Evolutionary conservation across 2,113 vertebrate genomes (phyloP).

Genomic region (Puffinus mauretanicus): DNA sequence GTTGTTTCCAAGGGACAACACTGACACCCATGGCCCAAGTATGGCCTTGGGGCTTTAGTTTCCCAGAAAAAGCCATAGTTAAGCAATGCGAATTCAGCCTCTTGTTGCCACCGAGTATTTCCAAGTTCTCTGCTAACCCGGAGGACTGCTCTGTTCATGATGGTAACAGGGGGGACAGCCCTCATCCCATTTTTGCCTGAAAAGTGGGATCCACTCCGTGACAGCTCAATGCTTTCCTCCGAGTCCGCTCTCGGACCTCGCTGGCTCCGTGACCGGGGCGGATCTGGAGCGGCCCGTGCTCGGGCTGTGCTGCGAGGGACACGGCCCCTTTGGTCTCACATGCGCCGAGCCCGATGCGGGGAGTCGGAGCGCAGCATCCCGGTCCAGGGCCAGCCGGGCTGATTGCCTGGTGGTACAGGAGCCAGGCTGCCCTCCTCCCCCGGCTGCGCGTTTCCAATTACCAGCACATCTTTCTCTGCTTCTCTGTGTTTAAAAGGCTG

Average conservation of each 20-base stretch:
- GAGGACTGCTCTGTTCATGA: background rate
- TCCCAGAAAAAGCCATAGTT: background rate
- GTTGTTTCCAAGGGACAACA: accelerated
- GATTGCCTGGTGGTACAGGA: no score
- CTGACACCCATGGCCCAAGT: accelerated
- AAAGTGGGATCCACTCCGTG: background rate
- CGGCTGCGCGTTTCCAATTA: accelerated
- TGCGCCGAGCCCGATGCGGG: accelerated
- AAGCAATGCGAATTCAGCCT: background rate
- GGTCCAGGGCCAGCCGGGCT: background rate
- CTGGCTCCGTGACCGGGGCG: accelerated
- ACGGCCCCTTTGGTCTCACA: background rate
- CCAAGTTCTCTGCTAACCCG: background rate
- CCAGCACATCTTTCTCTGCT: background rate
- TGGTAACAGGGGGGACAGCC: accelerated
- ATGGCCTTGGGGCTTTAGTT: background rate
- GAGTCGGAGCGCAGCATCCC: background rate
- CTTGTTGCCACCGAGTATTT: background rate
- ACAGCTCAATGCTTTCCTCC: background rate
- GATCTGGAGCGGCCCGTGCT: background rate
- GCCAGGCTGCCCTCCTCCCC: background rate
- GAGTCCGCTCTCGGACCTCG: background rate
- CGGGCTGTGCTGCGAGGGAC: background rate
- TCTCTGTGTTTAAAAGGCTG: background rate
- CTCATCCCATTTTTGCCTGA: background rate